phyloP scores from a whole-genome alignment of 2,888 invertebrate genomes.

The Pristionchus fissidentatus region DNA sequence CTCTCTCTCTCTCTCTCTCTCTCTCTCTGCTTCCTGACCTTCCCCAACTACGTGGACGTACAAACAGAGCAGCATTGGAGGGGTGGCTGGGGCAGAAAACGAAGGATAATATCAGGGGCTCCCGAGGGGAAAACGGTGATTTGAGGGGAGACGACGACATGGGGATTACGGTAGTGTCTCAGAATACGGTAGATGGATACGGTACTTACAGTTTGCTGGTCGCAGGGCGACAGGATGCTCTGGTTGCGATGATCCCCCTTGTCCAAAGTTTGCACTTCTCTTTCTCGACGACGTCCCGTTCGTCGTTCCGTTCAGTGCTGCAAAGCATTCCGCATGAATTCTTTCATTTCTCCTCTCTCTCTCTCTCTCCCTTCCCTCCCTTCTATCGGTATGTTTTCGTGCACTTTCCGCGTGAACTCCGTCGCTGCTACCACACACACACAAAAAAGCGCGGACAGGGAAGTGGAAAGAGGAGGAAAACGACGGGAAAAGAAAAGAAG shows the following conservation, averaged over 20 bases:
- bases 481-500: background rate
- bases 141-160: background rate
- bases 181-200: background rate
- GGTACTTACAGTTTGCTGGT: slow-evolving; percentile 50
- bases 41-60: no score
- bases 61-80: no score
- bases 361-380: background rate
- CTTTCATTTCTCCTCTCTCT: no score
- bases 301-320: background rate
- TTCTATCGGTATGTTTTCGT: slow-evolving; percentile 4
- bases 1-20: no score
- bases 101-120: no score
- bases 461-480: background rate
- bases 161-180: slow-evolving; percentile 17
- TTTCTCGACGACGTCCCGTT: slow-evolving; percentile 5
- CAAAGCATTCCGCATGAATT: no score
- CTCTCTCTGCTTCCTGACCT: no score
- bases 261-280: slow-evolving; percentile 33
- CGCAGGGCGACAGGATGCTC: slow-evolving; percentile 64
- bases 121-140: background rate
- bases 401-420: no score
- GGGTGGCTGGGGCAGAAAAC: no score
- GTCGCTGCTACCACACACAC: no score
- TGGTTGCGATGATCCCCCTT: slow-evolving; percentile 48
- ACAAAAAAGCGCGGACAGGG: background rate